Conservation (phyloP, 2,797 vertebrate species). For the Myotis myotis region DNA sequence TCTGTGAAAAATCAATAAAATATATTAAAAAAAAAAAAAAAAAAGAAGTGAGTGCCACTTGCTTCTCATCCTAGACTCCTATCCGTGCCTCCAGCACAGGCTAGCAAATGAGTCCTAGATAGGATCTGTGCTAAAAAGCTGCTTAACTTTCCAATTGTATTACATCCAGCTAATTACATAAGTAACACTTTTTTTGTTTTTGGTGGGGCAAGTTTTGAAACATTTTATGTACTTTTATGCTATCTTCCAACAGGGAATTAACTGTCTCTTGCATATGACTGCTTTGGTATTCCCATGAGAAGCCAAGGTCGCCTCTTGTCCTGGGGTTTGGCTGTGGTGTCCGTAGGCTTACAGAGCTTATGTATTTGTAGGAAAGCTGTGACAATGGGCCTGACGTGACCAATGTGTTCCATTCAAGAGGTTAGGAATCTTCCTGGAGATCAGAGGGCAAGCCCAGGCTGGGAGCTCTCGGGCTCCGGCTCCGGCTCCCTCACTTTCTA, state of each 20-base stretch:
- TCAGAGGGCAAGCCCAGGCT: not conserved
- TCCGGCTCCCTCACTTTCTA: not conserved
- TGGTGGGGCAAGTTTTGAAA: not conserved
- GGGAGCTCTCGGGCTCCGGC: too few relatives aligned
- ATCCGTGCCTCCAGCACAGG: not conserved
- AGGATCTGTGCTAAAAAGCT: not conserved
- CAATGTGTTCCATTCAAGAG: accelerated
- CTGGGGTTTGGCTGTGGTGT: not conserved
- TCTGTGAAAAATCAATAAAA: too few relatives aligned
- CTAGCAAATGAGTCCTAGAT: not conserved
- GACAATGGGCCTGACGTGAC: not conserved
- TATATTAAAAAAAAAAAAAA: too few relatives aligned
- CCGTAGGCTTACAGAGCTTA: not conserved
- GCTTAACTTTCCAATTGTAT: not conserved
- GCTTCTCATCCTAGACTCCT: not conserved
- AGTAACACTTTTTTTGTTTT: not conserved
- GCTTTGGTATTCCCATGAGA: not conserved
- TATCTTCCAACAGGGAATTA: not conserved
- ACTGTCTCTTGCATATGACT: not conserved
- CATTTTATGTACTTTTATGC: not conserved
- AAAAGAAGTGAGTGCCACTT: not conserved
- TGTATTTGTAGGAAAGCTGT: not conserved
- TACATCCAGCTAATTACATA: not conserved
- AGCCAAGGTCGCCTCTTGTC: not conserved
- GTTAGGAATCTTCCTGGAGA: not conserved